Evolutionary conservation across 1,140 invertebrate genomes (phyloP), one percentile per base, ranked within the genome.

Genomic region (Drosophila ohnishii): DNA sequence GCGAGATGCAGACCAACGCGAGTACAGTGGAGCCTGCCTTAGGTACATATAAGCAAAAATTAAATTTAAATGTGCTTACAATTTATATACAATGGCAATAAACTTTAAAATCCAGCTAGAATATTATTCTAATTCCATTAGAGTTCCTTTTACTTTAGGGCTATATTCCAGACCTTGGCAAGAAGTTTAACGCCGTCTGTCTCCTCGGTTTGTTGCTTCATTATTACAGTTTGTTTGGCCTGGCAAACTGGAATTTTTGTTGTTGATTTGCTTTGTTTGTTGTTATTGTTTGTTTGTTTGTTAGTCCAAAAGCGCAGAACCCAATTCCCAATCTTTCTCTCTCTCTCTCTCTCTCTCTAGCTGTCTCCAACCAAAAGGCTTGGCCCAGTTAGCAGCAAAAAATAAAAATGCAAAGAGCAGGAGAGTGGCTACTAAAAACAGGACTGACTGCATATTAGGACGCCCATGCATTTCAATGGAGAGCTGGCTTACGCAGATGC

Each of bases 171-270:
- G 47, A 48, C 19, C 40, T 57, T 37, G 35, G 37, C 16, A 44
- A 35, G 44, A 58, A 61, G 47, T 70, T 76, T 78, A 40, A 61
- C 74, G 45, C 57, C 42, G 34, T 44, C 60, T 64, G 19, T 59
- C 55, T 61, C 35, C 56, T 61, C 22, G 53, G 40, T 25, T 74
- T 50, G 59, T 76, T 40, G 70, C 63, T 72, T 70, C 56, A 75
- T 75, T 75, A 67, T 75, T 75, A 75, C 73, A 76, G 73, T 76
- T 76, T 75, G 40, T 16, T 59, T 55, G 70, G 64, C 66, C 57
- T 66, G 62, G 64, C 55, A 72, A 87, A 85, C 83, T 86, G 82
- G 82, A 85, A 87, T 85, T 85, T 76, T 63, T 76, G 75, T 74
- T 60, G 57, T 55, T 53, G 51, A 25, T 47, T 59, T 51, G 59